Percentiles rank a stretch among this genome's conserved stretches.
phyloP scores from a whole-genome alignment of 2,113 vertebrate genomes.

The Entelurus aequoreus region DNA sequence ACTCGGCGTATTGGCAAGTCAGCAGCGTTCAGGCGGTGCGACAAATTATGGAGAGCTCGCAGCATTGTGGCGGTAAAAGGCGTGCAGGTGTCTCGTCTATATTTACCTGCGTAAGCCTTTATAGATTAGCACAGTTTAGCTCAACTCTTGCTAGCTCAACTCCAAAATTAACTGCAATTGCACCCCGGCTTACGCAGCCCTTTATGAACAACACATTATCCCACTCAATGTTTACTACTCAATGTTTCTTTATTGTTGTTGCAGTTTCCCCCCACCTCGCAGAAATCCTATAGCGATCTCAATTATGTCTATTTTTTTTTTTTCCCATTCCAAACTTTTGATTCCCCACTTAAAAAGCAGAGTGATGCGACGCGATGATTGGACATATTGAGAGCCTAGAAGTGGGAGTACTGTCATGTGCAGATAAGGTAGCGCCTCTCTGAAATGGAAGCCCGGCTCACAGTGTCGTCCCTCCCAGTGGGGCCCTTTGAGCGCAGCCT shows the following conservation, averaged over 20 bases:
- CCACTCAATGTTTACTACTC: constrained; percentile 54
- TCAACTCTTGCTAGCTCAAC: constrained; percentile 43
- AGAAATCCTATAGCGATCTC: constrained; percentile 54
- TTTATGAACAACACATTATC: constrained; percentile 58
- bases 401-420: constrained; percentile 67
- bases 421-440: constrained; percentile 68
- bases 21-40: constrained; percentile 18
- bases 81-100: constrained; percentile 63
- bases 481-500: constrained; percentile 60
- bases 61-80: constrained; percentile 54
- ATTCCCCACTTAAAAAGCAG: constrained; percentile 71
- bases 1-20: constrained; percentile 9
- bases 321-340: constrained; percentile 37
- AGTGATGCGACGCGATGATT: constrained; percentile 63
- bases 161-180: constrained; percentile 64
- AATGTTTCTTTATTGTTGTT: constrained; percentile 58
- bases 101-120: constrained; percentile 66
- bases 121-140: constrained; percentile 67
- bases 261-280: not conserved
- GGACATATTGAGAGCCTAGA: constrained; percentile 70
- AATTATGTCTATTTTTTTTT: constrained; percentile 56
- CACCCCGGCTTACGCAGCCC: constrained; percentile 42
- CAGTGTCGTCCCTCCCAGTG: constrained; percentile 54
- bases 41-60: constrained; percentile 42
- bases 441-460: constrained; percentile 61